Conservation (phyloP, 37 sponge, comb jelly and placozoan species). For the Crambe crambe region DNA sequence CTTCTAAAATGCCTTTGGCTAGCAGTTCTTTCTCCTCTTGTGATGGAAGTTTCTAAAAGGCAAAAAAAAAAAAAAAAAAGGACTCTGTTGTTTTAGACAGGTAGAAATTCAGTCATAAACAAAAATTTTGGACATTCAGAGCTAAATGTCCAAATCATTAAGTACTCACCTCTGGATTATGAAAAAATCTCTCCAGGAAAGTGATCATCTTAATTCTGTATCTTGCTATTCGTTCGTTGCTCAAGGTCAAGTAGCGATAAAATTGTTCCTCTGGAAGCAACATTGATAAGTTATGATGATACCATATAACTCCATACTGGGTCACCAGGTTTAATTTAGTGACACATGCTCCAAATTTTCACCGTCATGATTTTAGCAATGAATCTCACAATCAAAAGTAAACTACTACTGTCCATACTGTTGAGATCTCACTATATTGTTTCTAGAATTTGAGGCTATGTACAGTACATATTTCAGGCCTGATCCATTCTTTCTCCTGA, state of each 20-base stretch:
- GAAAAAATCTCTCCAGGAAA: constrained; percentile 38
- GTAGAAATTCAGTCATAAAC: background rate
- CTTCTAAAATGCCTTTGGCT: constrained; percentile 32
- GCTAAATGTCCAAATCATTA: background rate
- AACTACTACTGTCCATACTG: no score
- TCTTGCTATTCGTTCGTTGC: constrained; percentile 61
- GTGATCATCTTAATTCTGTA: constrained; percentile 16
- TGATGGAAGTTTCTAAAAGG: constrained; percentile 25
- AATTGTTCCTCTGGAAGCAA: constrained; percentile 60
- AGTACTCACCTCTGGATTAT: constrained; percentile 43
- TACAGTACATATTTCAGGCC: no score
- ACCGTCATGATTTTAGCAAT: no score
- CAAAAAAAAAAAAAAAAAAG: background rate
- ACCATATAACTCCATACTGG: no score
- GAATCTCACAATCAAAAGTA: no score
- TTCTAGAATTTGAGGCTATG: no score
- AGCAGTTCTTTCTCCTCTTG: constrained; percentile 25
- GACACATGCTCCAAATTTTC: no score
- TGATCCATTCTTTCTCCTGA: no score
- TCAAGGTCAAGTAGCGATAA: constrained; percentile 46
- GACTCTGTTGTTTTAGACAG: background rate
- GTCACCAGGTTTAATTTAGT: no score
- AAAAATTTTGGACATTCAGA: background rate
- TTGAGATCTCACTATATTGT: no score
- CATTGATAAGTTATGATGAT: background rate